phyloP scores from a whole-genome alignment of 2,888 invertebrate species.

The Nasonovia ribisnigri region DNA sequence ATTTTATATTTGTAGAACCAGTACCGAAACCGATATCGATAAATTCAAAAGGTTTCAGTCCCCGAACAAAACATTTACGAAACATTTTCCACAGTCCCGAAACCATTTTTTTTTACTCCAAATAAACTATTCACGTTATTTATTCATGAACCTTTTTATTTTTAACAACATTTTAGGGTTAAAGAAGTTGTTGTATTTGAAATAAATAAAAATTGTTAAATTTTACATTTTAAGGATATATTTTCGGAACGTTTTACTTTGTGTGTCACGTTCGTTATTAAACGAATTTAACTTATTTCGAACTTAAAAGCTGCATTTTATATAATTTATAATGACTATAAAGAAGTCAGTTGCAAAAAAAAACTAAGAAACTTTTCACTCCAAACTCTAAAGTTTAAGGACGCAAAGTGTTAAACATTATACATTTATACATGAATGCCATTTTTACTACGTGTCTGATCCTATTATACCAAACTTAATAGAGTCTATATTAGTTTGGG shows the following conservation, averaged over 20 bases:
- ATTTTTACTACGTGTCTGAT: background rate
- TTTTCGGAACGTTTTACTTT: background rate
- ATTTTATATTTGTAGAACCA: too few relatives aligned
- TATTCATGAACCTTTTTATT: background rate
- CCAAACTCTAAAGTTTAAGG: background rate
- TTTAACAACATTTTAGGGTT: background rate
- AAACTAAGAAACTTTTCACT: background rate
- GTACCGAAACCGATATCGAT: too few relatives aligned
- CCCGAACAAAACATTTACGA: background rate
- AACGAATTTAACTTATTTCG: background rate
- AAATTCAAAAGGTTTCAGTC: too few relatives aligned
- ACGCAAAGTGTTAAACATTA: background rate
- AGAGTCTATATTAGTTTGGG: background rate
- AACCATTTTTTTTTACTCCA: background rate
- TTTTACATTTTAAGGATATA: background rate
- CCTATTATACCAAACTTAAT: background rate
- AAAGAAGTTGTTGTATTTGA: background rate
- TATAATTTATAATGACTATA: conserved; percentile 14
- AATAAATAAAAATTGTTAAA: background rate
- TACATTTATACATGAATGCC: background rate
- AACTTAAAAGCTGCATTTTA: background rate
- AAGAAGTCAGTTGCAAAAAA: background rate
- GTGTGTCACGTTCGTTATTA: background rate
- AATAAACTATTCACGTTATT: background rate
- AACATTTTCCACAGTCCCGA: background rate